Evolutionary conservation across 35 echinoderm and acorn worm genomes (phyloP).

Genomic region (Lytechinus variegatus): DNA sequence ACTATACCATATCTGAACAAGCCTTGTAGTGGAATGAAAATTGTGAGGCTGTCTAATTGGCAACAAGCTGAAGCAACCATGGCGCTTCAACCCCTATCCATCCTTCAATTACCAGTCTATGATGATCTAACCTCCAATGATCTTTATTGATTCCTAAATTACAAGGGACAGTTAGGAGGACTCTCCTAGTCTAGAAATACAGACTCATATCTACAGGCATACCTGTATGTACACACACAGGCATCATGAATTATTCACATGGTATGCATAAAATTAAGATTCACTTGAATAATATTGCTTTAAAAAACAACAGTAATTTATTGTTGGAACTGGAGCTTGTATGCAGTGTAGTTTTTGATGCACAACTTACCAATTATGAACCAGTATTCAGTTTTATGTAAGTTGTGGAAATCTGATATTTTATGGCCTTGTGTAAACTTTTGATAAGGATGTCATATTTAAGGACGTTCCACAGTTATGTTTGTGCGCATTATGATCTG

Average conservation of each 20-base stretch:
- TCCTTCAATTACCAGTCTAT: background rate
- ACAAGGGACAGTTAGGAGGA: background rate
- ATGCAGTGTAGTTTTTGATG: too few relatives aligned
- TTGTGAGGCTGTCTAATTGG: background rate
- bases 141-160: constrained; percentile 16
- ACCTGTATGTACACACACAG: background rate
- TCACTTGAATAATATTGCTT: background rate
- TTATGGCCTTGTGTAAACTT: background rate
- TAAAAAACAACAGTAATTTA: too few relatives aligned
- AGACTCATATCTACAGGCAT: background rate
- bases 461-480: too few relatives aligned
- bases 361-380: too few relatives aligned
- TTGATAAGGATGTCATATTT: background rate
- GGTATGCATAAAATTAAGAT: background rate
- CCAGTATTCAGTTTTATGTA: too few relatives aligned
- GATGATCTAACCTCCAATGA: background rate
- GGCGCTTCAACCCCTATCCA: background rate
- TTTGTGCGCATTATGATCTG: too few relatives aligned
- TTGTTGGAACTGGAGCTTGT: too few relatives aligned
- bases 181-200: background rate
- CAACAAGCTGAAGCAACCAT: background rate
- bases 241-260: background rate
- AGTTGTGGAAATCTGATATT: background rate
- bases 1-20: too few relatives aligned
- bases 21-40: background rate